These are phyloP conservation scores for Cantharis rustica DNA, from an alignment of 2,888 invertebrate genomes.

Conservation along the genomic window DNA sequence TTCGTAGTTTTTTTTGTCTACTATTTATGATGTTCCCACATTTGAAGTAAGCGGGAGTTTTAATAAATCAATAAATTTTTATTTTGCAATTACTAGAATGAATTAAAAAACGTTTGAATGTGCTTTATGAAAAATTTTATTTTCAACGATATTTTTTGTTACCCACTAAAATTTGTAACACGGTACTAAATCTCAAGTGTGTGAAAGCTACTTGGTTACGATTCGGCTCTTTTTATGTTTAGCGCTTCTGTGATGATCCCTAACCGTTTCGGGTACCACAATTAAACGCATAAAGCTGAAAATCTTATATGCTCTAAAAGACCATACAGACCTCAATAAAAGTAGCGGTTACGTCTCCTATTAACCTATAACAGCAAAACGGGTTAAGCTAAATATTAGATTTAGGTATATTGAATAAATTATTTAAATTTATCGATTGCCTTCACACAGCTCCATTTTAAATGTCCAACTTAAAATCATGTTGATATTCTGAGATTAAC, in stretches of 20 bases:
- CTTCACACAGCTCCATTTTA: background rate
- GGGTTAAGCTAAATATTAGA: background rate
- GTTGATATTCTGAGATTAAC: background rate
- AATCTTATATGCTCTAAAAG: background rate
- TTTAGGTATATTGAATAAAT: background rate
- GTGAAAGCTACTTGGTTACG: background rate
- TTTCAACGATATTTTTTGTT: background rate
- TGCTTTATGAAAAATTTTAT: background rate
- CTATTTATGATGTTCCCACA: background rate
- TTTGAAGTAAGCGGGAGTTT: background rate
- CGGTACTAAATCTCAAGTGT: background rate
- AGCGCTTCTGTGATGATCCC: background rate
- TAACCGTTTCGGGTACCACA: background rate
- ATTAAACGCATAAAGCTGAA: background rate
- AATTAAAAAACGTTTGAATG: background rate
- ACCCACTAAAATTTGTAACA: background rate
- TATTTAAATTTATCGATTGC: background rate
- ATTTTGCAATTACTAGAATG: background rate
- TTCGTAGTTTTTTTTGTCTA: background rate
- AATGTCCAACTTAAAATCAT: background rate
- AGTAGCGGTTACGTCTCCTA: background rate
- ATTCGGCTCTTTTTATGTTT: background rate
- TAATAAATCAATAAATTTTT: background rate
- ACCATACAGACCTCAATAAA: background rate
- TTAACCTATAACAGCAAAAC: background rate